A percentile compares a stretch with the other conserved stretches of the same genome.
Evolutionary conservation across 2,113 vertebrate species (phyloP).

Genomic region (Gambusia affinis): DNA sequence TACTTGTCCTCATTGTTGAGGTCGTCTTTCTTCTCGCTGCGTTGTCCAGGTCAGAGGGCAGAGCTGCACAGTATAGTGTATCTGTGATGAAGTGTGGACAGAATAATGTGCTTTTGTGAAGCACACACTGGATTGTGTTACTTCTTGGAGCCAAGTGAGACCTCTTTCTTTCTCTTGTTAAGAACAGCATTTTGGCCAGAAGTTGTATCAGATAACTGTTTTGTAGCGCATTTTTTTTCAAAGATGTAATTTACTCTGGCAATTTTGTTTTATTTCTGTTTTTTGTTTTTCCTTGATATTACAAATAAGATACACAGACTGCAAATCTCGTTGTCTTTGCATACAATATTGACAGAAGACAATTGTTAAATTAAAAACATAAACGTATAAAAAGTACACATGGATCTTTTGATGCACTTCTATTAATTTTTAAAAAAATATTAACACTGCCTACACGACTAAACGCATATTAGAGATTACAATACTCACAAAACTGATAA

Average conservation of each 20-base stretch:
- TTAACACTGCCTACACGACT: background rate
- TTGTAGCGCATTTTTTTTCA: background rate
- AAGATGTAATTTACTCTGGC: background rate
- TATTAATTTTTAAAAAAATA: background rate
- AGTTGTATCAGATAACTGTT: constrained; percentile 1
- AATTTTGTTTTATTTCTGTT: background rate
- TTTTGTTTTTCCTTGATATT: background rate
- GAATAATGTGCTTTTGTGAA: constrained; percentile 89
- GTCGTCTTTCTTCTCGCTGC: constrained; percentile 34
- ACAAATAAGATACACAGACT: background rate
- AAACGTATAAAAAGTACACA: background rate
- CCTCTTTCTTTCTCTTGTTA: constrained; percentile 71
- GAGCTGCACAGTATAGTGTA: constrained; percentile 68
- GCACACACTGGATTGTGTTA: constrained; percentile 67
- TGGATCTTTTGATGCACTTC: background rate
- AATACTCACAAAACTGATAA: background rate
- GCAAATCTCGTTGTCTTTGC: background rate
- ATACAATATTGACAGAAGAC: constrained; percentile 7
- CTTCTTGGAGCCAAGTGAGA: constrained; percentile 74
- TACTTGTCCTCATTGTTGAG: constrained; percentile 18
- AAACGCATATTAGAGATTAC: background rate
- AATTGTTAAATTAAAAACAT: background rate
- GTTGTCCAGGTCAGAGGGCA: constrained; percentile 47
- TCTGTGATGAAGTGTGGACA: constrained; percentile 86
- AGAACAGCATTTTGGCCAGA: constrained; percentile 35